Evolutionary conservation across 1,140 invertebrate genomes (phyloP), one percentile per base, ranked within the genome.

Genomic region (Wiebesia pumilae): DNA sequence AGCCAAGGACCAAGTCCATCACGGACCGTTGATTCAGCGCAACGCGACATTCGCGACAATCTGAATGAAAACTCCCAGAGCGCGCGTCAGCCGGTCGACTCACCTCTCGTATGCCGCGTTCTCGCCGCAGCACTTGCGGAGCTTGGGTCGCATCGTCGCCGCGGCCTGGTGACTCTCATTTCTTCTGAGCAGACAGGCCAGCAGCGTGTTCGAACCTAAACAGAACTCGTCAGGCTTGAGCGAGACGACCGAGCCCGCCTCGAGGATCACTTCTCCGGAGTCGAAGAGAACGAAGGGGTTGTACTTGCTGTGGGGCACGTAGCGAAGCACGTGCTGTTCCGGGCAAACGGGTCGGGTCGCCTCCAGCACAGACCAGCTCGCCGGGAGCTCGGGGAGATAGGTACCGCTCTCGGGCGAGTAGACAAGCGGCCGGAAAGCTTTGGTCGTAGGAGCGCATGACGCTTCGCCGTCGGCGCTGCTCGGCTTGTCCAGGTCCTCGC

Each of bases 71-170:
- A n/a, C 3, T 10, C 27, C 24, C 4, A 40, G 79, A 3, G 27
- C 58, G 43, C 33, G 19, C 16, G 71, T 38, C 21, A 38, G 71
- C 58, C 3, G 62, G n/a, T 16, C 27, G 19, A 71, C 81, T 84
- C 35, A 84, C 85, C 43, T 69, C 10, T 94, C 95, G 90, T 95
- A 97, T 79, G 94, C 92, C 10, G 94, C 94, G 83, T 94, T 92
- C 84, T 94, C 89, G 40, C 95, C 94, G 88, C 96, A 96, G 87
- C 95, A 96, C 91, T 96, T 89, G 43, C 90, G 89, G 9, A 93
- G 88, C 47, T 89, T 90, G 81, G 93, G 93, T 86, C 87, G 94
- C 93, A 92, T 94, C 87, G 89, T 94, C n/a, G 92, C 91, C 9
- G 93, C 92, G 62, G 88, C 93, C 33, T 90, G 90, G 47, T 88